phyloP scores from a whole-genome alignment of 2,888 invertebrate species.

The Notocelia uddmanniana region DNA sequence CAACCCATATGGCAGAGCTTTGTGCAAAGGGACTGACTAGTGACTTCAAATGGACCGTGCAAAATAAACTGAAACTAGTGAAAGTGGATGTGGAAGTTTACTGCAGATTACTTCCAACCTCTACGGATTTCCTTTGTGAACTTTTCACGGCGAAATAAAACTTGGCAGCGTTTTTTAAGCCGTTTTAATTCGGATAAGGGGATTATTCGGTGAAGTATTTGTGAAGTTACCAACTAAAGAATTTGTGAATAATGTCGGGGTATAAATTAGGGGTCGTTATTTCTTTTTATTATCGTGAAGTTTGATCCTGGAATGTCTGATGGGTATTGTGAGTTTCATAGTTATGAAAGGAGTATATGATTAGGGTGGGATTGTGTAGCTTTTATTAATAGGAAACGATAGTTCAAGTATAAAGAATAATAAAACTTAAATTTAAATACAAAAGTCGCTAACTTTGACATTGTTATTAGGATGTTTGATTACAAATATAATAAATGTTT shows the following conservation, averaged over 20 bases:
- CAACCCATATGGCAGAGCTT: slow-evolving; percentile 49
- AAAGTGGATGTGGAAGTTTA: slow-evolving; percentile 53
- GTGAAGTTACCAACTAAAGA: slow-evolving; percentile 32
- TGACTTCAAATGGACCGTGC: slow-evolving; percentile 58
- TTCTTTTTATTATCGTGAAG: slow-evolving; percentile 32
- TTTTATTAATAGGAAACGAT: no score
- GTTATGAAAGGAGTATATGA: not conserved
- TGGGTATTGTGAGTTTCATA: not conserved
- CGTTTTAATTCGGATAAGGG: slow-evolving; percentile 54
- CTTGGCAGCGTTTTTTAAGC: slow-evolving; percentile 58
- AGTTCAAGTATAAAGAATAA: no score
- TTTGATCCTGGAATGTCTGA: not conserved
- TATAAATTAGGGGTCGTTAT: slow-evolving; percentile 37
- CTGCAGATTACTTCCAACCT: slow-evolving; percentile 61
- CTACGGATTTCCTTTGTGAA: slow-evolving; percentile 52
- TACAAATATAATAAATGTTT: no score
- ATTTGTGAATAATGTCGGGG: slow-evolving; percentile 33
- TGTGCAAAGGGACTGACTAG: slow-evolving; percentile 53
- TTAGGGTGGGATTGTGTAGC: not conserved
- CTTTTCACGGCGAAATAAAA: slow-evolving; percentile 58
- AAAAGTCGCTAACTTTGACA: no score
- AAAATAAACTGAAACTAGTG: slow-evolving; percentile 53
- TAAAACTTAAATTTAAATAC: no score
- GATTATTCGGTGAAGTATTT: slow-evolving; percentile 31
- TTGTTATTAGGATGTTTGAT: no score